phyloP scores from a whole-genome alignment of 2,113 vertebrate species.

The Jaculus jaculus region DNA sequence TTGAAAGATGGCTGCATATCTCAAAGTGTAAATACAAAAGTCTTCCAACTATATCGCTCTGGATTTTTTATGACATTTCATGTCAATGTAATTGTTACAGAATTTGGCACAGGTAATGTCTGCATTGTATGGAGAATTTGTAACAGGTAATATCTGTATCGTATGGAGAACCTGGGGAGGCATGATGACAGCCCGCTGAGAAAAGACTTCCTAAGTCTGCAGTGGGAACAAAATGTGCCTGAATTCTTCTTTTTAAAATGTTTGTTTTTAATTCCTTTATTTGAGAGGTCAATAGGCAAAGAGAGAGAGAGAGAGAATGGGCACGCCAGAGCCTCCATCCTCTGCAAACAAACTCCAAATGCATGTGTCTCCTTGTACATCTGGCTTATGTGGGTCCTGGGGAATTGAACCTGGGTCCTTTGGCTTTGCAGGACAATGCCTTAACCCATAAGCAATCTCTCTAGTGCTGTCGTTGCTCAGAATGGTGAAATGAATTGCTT shows the following conservation, averaged over 20 bases:
- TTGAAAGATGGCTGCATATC: conserved; percentile 80
- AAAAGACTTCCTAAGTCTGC: background rate
- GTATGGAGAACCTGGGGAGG: background rate
- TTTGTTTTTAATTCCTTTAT: no score
- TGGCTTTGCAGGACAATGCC: no score
- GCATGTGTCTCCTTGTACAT: no score
- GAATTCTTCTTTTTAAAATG: no score
- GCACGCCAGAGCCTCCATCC: no score
- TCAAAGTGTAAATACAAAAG: conserved; percentile 69
- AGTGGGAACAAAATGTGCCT: background rate
- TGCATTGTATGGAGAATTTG: background rate
- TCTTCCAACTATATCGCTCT: conserved; percentile 76
- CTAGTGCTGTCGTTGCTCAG: background rate
- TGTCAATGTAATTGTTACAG: conserved; percentile 70
- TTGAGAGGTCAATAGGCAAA: no score
- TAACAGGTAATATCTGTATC: conserved; percentile 81
- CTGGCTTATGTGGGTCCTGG: no score
- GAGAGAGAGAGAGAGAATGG: no score
- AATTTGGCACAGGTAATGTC: conserved; percentile 84
- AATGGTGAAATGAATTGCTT: background rate
- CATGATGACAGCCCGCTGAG: background rate
- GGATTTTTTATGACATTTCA: conserved; percentile 69
- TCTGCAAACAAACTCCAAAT: no score
- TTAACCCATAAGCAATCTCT: no score
- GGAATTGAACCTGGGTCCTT: no score